Base-by-base conservation (phyloP, 1,140 invertebrate genomes). In the Tetramorium parvispinum region DNA sequence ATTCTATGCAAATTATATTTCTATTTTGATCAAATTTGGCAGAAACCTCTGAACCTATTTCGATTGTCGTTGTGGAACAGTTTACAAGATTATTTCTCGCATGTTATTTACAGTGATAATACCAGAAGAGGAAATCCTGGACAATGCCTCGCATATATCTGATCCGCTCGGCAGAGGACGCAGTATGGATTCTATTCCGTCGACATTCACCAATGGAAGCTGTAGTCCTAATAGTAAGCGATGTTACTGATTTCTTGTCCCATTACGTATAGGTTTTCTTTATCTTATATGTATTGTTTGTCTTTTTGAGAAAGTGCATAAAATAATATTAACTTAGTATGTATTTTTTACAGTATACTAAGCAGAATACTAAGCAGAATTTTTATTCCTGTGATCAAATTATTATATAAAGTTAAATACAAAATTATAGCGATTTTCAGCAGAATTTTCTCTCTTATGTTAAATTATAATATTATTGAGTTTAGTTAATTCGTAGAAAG, bases 141-240 rank as follows among this genome's bases (percentile, higher is more conserved):
- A 96, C 24, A 95, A 94, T 77, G 94, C 95, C 51, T 96, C 95
- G 4, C 96, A 96, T 77, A 92, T 95, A 65, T 96, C 96, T 55
- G 96, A 97, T 87, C 96, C 96, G 10, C 96, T 97, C 94, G 94
- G 97, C 90, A 96, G 97, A 93, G 97, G 97, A 18, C 96, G 97
- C 82, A 98, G 98, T 87, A 97, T 98, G 97, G 98, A 99, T 95
- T 98, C 98, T 0, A 97, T 98, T 90, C 97, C 98, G 59, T 98
- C 98, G 57, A 97, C 97, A 16, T 98, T 98, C 92, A 98, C 98
- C 21, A 98, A 98, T 95, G 97, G 97, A 27, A 98, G 98, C 81
- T 97, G 97, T 55, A 98, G 97, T 94, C 97, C 97, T 76, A 97
- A 97, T 78, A 96, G 96, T 96, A 92, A 95, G 94, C 95, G 40